Percentiles rank a stretch among this genome's conserved stretches.
These are phyloP conservation scores for Dinomys branickii DNA, from an alignment of 2,113 vertebrate genomes.

Conservation along the genomic window DNA sequence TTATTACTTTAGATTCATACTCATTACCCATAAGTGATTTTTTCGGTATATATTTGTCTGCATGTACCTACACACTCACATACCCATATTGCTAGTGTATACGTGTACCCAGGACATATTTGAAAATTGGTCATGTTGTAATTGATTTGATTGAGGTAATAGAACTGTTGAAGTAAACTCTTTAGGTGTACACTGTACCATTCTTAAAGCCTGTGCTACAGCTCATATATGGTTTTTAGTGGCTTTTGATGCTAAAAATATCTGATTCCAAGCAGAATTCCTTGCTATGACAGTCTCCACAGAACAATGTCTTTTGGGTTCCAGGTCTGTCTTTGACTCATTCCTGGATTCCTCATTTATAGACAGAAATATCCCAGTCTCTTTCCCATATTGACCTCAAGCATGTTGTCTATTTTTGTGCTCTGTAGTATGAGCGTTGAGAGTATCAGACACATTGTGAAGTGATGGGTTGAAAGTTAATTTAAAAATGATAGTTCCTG, in stretches of 20 bases:
- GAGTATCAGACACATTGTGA: too few relatives aligned
- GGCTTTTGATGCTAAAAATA: background rate
- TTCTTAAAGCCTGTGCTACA: background rate
- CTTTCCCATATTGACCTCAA: rapidly evolving
- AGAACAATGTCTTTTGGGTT: background rate
- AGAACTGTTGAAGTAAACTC: background rate
- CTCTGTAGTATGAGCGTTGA: too few relatives aligned
- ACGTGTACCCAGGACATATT: background rate
- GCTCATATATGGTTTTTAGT: background rate
- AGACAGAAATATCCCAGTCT: background rate
- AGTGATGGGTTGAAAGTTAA: background rate
- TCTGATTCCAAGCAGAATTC: background rate
- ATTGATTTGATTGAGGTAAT: background rate
- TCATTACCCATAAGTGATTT: background rate
- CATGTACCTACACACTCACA: background rate
- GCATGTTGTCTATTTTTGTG: background rate
- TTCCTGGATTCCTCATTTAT: background rate
- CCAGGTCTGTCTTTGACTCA: background rate
- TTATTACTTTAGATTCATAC: background rate
- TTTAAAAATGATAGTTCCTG: background rate
- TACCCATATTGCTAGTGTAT: too few relatives aligned
- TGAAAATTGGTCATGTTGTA: background rate
- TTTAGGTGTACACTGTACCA: background rate
- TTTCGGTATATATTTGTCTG: background rate
- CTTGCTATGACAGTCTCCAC: background rate